Evolutionary conservation across 2,797 vertebrate species (phyloP).

Genomic region (Tragopan temminckii): DNA sequence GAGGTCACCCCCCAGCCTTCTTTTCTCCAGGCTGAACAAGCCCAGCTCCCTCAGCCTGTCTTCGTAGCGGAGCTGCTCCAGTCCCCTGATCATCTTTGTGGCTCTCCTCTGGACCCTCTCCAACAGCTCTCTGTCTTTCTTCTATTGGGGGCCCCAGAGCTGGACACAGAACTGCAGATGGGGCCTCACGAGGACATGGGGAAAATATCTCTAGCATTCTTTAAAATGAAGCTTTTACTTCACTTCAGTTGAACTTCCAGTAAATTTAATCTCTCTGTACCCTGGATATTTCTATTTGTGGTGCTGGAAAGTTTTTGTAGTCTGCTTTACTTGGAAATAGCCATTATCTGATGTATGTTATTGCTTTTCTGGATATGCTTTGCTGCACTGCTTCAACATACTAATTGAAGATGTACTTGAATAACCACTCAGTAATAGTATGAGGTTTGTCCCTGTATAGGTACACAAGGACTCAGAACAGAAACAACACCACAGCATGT

Average conservation of each 20-base stretch:
- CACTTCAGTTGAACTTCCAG: background rate
- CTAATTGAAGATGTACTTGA: background rate
- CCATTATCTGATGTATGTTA: rapidly evolving
- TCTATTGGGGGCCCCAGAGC: too few relatives aligned
- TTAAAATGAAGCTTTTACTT: background rate
- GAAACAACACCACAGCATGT: background rate
- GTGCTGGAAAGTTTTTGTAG: background rate
- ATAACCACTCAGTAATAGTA: background rate
- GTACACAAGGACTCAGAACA: background rate
- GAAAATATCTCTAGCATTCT: background rate
- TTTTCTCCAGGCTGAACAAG: too few relatives aligned
- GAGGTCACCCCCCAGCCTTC: too few relatives aligned
- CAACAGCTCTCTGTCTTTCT: too few relatives aligned
- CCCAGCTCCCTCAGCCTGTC: too few relatives aligned
- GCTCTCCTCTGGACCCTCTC: too few relatives aligned
- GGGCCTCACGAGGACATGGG: too few relatives aligned
- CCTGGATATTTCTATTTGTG: background rate
- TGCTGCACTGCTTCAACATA: background rate
- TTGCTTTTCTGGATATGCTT: background rate
- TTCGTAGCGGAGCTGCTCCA: too few relatives aligned
- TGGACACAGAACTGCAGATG: too few relatives aligned
- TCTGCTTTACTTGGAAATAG: background rate
- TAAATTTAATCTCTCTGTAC: background rate
- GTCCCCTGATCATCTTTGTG: too few relatives aligned
- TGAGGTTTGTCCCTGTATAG: background rate